Conservation (phyloP, 2,113 vertebrate genomes). For the Megalops atlanticus region DNA sequence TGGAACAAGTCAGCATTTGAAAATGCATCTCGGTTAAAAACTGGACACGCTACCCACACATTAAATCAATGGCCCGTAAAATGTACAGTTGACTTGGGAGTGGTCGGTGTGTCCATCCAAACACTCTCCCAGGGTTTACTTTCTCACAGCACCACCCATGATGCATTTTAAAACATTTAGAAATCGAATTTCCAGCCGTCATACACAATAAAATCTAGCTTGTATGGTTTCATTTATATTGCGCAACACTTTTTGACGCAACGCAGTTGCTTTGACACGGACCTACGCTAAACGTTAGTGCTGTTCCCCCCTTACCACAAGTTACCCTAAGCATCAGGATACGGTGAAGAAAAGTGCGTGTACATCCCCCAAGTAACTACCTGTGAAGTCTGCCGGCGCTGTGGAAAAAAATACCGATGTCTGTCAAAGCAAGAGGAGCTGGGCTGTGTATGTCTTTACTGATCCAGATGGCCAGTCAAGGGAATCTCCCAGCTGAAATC, state of each 20-base stretch:
- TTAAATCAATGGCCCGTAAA: neutral
- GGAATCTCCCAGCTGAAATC: slow-evolving; percentile 46
- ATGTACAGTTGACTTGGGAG: no score
- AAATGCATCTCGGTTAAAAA: no score
- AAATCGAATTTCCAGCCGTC: no score
- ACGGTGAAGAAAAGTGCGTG: slow-evolving; percentile 25
- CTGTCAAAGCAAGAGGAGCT: slow-evolving; percentile 44
- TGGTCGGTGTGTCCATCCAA: no score
- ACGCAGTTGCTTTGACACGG: no score
- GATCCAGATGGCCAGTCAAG: slow-evolving; percentile 57
- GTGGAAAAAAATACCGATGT: slow-evolving; percentile 34
- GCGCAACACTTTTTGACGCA: no score
- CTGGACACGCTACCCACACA: neutral
- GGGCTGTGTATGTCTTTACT: slow-evolving; percentile 45
- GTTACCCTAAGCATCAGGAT: neutral
- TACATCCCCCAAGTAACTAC: slow-evolving; percentile 30
- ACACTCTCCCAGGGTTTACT: no score
- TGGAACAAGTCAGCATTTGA: neutral
- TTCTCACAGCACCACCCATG: no score
- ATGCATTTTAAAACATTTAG: no score
- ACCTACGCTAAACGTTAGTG: no score
- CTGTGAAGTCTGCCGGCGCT: neutral
- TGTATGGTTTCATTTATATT: no score
- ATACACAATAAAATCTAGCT: no score
- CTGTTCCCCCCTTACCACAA: neutral